Percentiles rank a stretch among this genome's conserved stretches.
phyloP scores from a whole-genome alignment of 1,140 invertebrate species.

The Pseudobourletiella spinata region DNA sequence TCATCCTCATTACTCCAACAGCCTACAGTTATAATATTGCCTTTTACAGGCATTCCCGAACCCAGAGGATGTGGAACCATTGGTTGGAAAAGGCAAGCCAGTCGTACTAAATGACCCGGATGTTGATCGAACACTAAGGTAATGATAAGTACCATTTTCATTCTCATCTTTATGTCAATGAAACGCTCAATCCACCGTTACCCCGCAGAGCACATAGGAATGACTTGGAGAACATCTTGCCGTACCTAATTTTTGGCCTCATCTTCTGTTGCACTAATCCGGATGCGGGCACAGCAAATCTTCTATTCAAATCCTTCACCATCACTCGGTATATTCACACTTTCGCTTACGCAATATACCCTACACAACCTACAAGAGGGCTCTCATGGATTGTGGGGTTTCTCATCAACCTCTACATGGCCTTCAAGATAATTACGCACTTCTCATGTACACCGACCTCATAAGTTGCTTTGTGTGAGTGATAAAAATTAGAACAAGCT shows the following conservation, averaged over 20 bases:
- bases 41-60: conserved; percentile 40
- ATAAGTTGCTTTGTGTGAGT: neutral
- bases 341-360: conserved; percentile 48
- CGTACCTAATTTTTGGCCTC: conserved; percentile 52
- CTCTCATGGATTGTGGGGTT: conserved; percentile 47
- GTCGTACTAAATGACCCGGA: conserved; percentile 23
- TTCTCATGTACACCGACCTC: no score
- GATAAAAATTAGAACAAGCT: no score
- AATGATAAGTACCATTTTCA: no score
- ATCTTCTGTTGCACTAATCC: conserved; percentile 54
- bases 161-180: neutral
- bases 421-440: conserved; percentile 20
- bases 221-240: conserved; percentile 58
- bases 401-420: conserved; percentile 48
- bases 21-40: no score
- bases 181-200: neutral
- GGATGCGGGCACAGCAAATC: conserved; percentile 43
- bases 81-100: conserved; percentile 36
- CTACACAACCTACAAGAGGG: conserved; percentile 51
- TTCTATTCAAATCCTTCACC: conserved; percentile 52
- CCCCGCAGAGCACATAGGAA: conserved; percentile 54
- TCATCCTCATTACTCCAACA: no score
- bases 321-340: conserved; percentile 51
- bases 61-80: conserved; percentile 39
- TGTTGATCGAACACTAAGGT: conserved; percentile 38